A percentile compares a stretch with the other conserved stretches of the same genome.
Conservation (phyloP, 2,888 invertebrate species). For the Nemoura dubitans region DNA sequence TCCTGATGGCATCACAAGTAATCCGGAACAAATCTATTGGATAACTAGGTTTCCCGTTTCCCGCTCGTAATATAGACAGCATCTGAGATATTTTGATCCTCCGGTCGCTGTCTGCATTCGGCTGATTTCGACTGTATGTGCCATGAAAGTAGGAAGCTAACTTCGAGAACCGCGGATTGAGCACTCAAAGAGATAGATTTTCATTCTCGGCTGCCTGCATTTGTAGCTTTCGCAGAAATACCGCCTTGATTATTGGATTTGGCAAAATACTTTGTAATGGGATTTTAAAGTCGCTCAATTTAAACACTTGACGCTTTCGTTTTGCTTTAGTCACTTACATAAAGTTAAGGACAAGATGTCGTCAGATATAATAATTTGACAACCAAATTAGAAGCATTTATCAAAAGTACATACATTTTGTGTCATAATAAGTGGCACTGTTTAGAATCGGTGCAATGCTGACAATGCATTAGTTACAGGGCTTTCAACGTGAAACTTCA, state of each 20-base stretch:
- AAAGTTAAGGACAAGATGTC: no score
- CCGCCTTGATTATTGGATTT: neutral
- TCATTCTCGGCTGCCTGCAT: neutral
- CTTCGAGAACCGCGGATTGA: neutral
- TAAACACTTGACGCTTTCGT: no score
- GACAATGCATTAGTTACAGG: no score
- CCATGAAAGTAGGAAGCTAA: neutral
- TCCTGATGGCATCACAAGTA: neutral
- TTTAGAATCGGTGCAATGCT: no score
- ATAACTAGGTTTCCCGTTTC: neutral
- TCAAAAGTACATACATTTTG: no score
- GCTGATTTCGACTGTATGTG: neutral
- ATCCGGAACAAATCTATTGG: slow-evolving; percentile 4
- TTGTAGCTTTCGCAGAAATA: no score
- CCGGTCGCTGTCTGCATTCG: neutral
- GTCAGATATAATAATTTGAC: no score
- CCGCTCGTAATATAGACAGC: neutral
- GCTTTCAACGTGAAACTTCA: no score
- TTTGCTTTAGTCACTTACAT: no score
- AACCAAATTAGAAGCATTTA: no score
- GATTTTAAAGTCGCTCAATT: no score
- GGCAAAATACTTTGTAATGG: neutral
- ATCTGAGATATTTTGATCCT: neutral
- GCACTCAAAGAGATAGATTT: neutral
- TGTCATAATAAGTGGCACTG: no score